Base-by-base conservation (phyloP, 2,113 vertebrate species). In the Pterocles burchelli region DNA sequence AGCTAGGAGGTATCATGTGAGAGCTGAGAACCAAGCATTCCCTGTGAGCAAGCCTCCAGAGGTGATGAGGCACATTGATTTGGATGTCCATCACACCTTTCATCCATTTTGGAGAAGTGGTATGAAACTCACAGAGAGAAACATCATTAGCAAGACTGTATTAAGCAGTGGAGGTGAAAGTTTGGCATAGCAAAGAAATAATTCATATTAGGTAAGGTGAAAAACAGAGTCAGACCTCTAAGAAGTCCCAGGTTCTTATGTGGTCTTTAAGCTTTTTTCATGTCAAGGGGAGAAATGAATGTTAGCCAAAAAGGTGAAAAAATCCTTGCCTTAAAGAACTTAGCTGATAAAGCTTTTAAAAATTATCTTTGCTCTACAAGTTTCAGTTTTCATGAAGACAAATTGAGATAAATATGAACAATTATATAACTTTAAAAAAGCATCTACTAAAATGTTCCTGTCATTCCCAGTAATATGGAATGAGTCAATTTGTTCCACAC, bases 391-490 rank as follows among this genome's bases (percentile, higher is more conserved):
- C 71, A 38, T 74, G 20, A 75, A 62, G 26, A 14, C 36, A 88
- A 82, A 74, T 17, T 89, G 70, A 82, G 45, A 57, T 68, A 82
- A 81, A 87, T 63, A 26, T 91, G 34, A 57, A 87, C 67, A 75
- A 18, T 13, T 63, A 25, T 86, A 14, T 61, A 63, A 94, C 46
- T 91, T 89, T 62, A 34, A 52, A 95, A 82, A 12, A 76, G 5
- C n/a, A 51, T 29, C 96, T 93, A 66, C 51, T 82, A 70, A 91
- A 93, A 89, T 83, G 51, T 58, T 79, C 36, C 59, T 89, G 84
- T 61, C 43, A 29, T 66, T 85, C 54, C 58, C 67, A 82, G 62
- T 62, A 76, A 66, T 43, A 79, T 43, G 29, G 41, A 93, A 5
- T 87, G 65, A 75, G 71, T 79, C 79, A 94, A 51, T n/a, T 88